Evolutionary conservation across 2,113 vertebrate species (phyloP).

Genomic region (Apus apus): DNA sequence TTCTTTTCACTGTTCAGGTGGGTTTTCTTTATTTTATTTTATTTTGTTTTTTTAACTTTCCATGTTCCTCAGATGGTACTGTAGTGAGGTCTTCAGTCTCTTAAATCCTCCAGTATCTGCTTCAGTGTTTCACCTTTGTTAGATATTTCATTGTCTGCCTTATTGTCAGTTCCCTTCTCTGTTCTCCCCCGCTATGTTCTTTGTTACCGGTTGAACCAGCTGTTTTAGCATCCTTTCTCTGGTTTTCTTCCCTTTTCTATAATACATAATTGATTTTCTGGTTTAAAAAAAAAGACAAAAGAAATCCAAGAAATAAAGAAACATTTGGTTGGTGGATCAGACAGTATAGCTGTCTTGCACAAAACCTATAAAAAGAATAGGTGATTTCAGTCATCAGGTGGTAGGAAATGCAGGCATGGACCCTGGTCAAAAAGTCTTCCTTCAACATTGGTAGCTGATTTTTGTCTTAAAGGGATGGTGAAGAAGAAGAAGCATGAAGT

Average conservation of each 20-base stretch:
- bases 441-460: neutral
- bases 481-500: neutral
- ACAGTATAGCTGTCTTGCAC: neutral
- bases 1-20: neutral
- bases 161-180: neutral
- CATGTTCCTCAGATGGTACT: neutral
- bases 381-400: neutral
- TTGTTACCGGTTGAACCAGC: neutral
- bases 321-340: neutral
- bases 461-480: neutral
- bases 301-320: neutral
- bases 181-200: neutral
- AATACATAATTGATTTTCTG: neutral
- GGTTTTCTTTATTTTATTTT: neutral
- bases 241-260: neutral
- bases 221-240: neutral
- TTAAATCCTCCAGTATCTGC: neutral
- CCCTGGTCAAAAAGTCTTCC: neutral
- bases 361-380: neutral
- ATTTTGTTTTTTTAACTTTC: neutral
- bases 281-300: neutral
- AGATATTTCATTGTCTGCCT: neutral
- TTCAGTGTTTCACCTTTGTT: neutral
- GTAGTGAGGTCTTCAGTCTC: neutral
- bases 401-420: neutral